These are phyloP conservation scores for Caenorhabditis sp. DNA, from an alignment of 2,888 invertebrate genomes.

Conservation along the genomic window DNA sequence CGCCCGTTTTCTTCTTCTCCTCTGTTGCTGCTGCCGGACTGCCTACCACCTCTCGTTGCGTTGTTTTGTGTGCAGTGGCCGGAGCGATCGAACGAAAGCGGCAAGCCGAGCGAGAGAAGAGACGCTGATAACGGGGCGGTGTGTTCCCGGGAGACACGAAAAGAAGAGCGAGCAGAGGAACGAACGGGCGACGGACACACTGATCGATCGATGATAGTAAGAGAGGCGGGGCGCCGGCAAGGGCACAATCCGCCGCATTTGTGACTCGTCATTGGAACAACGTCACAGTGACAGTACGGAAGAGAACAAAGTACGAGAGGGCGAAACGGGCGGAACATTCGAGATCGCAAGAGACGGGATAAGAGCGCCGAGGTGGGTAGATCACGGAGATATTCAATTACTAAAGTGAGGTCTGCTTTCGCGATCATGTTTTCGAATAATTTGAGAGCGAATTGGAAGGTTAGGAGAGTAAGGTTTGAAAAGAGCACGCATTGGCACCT, in stretches of 20 bases:
- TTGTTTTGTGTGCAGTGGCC: constrained; percentile 4
- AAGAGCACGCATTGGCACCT: background rate
- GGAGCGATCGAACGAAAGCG: constrained; percentile 1
- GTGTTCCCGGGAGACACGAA: constrained; percentile 7
- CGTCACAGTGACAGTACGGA: constrained; percentile 20
- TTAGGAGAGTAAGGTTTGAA: background rate
- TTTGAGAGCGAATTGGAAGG: background rate
- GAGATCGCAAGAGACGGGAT: background rate
- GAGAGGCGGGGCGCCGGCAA: constrained; percentile 11
- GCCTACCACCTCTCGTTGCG: constrained; percentile 6
- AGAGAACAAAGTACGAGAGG: constrained; percentile 22
- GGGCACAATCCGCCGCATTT: constrained; percentile 36
- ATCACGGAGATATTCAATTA: constrained; percentile 22
- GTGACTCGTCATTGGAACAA: constrained; percentile 30
- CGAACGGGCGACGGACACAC: constrained; percentile 12
- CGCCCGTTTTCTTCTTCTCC: background rate
- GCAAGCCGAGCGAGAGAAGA: background rate
- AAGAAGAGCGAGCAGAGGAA: background rate
- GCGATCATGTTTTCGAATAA: background rate
- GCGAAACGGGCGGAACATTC: constrained; percentile 3
- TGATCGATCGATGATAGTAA: constrained; percentile 39
- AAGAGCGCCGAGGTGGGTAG: constrained; percentile 8
- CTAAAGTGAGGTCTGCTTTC: background rate
- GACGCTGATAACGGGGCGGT: constrained; percentile 31
- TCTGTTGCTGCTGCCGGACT: background rate